These are phyloP conservation scores for Oryzias dopingdopingensis DNA, from an alignment of 2,797 vertebrate species.

Conservation along the genomic window DNA sequence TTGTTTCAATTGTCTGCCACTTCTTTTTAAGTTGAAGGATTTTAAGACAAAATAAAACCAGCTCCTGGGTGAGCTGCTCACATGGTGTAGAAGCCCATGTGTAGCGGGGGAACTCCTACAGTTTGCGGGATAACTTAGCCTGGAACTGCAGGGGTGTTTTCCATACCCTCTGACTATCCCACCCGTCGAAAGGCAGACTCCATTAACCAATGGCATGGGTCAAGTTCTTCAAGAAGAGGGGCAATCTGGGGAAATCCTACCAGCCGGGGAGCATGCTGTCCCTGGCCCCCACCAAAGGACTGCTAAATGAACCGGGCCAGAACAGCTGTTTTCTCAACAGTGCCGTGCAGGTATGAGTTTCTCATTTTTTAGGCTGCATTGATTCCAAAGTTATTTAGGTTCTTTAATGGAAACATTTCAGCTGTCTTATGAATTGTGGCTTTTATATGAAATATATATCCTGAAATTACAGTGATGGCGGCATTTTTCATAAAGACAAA, in stretches of 20 bases:
- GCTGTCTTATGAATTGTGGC: too few species aligned
- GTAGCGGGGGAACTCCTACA: conserved; percentile 51
- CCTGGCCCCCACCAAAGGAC: conserved; percentile 94
- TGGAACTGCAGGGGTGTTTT: conserved; percentile 39
- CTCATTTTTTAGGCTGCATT: too few species aligned
- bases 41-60: conserved; percentile 16
- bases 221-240: conserved; percentile 90
- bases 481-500: too few species aligned
- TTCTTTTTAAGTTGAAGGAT: conserved; percentile 1
- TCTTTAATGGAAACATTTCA: too few species aligned
- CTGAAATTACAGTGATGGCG: too few species aligned
- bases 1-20: neutral
- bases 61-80: conserved; percentile 34
- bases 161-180: conserved; percentile 24
- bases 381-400: too few species aligned
- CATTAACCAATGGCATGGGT: conserved; percentile 92
- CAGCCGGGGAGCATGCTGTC: conserved; percentile 95
- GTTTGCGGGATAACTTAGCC: conserved; percentile 67
- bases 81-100: conserved; percentile 66
- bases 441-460: too few species aligned
- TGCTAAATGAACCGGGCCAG: conserved; percentile 95
- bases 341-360: conserved; percentile 89
- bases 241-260: conserved; percentile 92
- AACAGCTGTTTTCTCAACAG: conserved; percentile 99
- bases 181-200: conserved; percentile 50